phyloP scores from a whole-genome alignment of 2,113 vertebrate genomes.

The Indicator maculatus region DNA sequence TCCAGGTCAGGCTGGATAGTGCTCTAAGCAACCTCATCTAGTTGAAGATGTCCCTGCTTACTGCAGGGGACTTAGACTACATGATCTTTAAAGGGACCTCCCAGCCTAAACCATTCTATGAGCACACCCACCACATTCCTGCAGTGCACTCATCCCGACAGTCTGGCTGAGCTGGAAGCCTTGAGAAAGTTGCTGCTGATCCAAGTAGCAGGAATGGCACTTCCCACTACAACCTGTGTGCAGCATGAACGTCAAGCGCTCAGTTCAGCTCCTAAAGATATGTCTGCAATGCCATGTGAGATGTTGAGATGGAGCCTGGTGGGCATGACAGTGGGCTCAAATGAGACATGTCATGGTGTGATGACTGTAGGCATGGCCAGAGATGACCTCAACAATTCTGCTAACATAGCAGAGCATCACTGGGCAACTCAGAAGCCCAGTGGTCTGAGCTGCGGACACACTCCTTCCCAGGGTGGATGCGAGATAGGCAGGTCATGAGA shows the following conservation, averaged over 20 bases:
- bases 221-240: not conserved
- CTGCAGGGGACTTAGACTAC: not conserved
- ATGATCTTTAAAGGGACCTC: not conserved
- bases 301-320: not conserved
- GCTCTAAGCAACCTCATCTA: not conserved
- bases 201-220: not conserved
- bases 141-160: not conserved
- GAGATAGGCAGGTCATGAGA: not conserved
- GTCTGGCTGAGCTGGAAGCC: not conserved
- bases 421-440: not conserved
- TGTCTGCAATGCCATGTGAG: not conserved
- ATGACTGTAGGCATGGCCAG: not conserved
- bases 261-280: not conserved
- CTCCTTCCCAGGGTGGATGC: not conserved
- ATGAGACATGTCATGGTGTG: not conserved
- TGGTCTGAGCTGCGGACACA: rapidly evolving
- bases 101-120: not conserved
- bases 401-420: not conserved
- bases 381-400: not conserved
- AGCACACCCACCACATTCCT: not conserved
- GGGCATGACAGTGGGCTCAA: not conserved
- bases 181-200: not conserved
- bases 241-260: not conserved
- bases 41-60: not conserved
- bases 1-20: not conserved